Percentiles rank a stretch among this genome's conserved stretches.
These are phyloP conservation scores for Theodoxus fluviatilis DNA, from an alignment of 2,888 invertebrate species.

Conservation along the genomic window DNA sequence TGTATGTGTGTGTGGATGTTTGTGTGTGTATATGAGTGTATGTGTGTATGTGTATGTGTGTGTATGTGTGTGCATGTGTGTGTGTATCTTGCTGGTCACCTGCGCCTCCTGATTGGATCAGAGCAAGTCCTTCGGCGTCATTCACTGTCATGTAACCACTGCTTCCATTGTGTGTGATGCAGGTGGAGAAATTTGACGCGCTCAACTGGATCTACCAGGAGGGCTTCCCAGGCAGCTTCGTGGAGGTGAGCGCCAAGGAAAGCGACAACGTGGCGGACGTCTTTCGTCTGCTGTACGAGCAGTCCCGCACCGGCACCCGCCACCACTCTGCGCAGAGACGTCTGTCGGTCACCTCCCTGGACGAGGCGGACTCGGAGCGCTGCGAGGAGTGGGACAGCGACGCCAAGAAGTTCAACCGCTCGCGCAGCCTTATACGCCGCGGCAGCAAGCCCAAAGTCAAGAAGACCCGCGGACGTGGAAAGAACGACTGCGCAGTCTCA, in stretches of 20 bases:
- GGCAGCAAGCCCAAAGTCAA: slow-evolving; percentile 71
- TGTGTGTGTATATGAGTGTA: no score
- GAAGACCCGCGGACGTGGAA: slow-evolving; percentile 48
- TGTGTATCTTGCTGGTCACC: no score
- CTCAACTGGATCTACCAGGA: slow-evolving; percentile 75
- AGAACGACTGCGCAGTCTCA: slow-evolving; percentile 58
- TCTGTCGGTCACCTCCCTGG: slow-evolving; percentile 72
- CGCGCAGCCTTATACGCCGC: slow-evolving; percentile 78
- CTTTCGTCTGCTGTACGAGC: slow-evolving; percentile 79
- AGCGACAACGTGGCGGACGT: slow-evolving; percentile 81
- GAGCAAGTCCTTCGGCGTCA: no score
- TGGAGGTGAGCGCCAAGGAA: slow-evolving; percentile 66
- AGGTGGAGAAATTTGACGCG: slow-evolving; percentile 79
- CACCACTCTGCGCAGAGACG: slow-evolving; percentile 72
- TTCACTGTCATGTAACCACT: no score
- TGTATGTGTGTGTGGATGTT: no score
- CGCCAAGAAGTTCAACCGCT: slow-evolving; percentile 58
- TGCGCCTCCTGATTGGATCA: no score
- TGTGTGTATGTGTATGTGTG: no score
- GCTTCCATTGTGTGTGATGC: no score
- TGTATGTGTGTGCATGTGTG: no score
- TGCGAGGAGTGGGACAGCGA: slow-evolving; percentile 53
- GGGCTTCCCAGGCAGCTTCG: slow-evolving; percentile 72
- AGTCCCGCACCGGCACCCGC: slow-evolving; percentile 70
- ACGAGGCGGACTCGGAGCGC: slow-evolving; percentile 67